Conservation (phyloP, 2,888 invertebrate genomes). For the Xanthorhoe designata region DNA sequence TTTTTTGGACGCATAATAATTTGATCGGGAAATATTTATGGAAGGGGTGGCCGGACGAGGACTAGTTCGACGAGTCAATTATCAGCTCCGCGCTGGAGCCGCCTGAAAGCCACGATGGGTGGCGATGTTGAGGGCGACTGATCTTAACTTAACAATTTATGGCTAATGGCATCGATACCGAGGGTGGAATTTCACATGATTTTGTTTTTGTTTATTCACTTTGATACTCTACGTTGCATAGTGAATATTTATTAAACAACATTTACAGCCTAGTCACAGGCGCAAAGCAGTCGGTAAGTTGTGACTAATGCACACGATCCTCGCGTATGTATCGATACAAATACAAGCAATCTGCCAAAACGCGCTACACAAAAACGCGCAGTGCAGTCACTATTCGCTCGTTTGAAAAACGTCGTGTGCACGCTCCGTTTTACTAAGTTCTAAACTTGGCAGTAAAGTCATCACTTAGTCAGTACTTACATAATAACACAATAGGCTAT, state of each 20-base stretch:
- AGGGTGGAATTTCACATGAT: conserved; percentile 72
- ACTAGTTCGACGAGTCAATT: conserved; percentile 81
- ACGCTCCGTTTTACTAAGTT: background rate
- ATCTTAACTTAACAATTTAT: conserved; percentile 72
- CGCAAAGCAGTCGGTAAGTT: too few species aligned
- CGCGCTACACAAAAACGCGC: too few species aligned
- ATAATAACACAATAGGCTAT: too few species aligned
- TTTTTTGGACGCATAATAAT: conserved; percentile 83
- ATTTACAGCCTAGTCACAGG: background rate
- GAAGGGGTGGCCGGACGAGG: conserved; percentile 80
- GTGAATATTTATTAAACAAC: conserved; percentile 12
- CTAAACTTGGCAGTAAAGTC: background rate
- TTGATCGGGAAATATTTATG: conserved; percentile 86
- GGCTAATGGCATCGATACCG: conserved; percentile 71
- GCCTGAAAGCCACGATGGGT: conserved; percentile 78
- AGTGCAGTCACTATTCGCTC: too few species aligned
- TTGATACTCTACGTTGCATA: conserved; percentile 44
- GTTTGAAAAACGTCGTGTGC: background rate
- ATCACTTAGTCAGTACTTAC: too few species aligned
- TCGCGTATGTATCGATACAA: too few species aligned
- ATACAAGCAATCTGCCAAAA: too few species aligned
- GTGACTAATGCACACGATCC: too few species aligned
- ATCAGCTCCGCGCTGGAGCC: conserved; percentile 62
- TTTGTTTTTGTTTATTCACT: conserved; percentile 55
- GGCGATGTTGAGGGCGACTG: conserved; percentile 65